phyloP scores from a whole-genome alignment of 2,888 invertebrate genomes.

The Mantis religiosa region DNA sequence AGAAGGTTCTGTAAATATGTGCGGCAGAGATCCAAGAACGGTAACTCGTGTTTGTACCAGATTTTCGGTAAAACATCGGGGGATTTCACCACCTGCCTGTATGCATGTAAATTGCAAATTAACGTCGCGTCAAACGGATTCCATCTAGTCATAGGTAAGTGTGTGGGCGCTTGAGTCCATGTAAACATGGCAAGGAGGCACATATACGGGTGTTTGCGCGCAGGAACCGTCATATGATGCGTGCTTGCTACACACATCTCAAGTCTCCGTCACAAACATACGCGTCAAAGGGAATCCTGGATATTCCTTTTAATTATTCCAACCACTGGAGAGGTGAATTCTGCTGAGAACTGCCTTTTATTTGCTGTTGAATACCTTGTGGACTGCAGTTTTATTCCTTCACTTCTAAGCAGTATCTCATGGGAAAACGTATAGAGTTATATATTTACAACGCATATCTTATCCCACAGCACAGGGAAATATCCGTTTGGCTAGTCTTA shows the following conservation, averaged over 20 bases:
- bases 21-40: neutral
- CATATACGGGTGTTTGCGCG: neutral
- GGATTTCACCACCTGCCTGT: neutral
- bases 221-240: neutral
- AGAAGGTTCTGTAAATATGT: neutral
- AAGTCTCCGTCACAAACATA: neutral
- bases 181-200: neutral
- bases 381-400: neutral
- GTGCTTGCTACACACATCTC: neutral
- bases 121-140: constrained; percentile 19
- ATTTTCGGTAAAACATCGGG: neutral
- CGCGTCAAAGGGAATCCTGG: neutral
- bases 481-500: no score
- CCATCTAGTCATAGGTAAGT: neutral
- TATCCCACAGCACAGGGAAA: no score
- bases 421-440: neutral
- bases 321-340: neutral
- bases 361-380: neutral
- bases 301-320: neutral
- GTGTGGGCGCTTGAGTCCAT: neutral
- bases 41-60: neutral
- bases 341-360: neutral
- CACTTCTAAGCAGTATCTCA: neutral
- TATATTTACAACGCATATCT: no score
- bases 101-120: constrained; percentile 27